These are phyloP conservation scores for cattle (Bos taurus) DNA, from an alignment of 2,113 vertebrate species.

Conservation along the genomic window ARS-UCD2.0 NC_037339.1:9423001-9423500, in stretches of 20 bases:
- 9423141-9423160: not conserved
- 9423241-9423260: not conserved
- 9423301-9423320: not conserved
- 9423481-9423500: not conserved
- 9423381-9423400: not conserved
- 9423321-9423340: not conserved
- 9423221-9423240: not conserved
- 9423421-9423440: not conserved
- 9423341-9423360: not conserved
- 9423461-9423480: not conserved
- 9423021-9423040: not conserved
- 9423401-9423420: not conserved
- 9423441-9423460: not conserved
- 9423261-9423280: not conserved
- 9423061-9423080: not conserved
- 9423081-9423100: not conserved
- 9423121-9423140: not conserved
- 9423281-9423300: not conserved
- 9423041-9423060: not conserved
- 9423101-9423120: not conserved
- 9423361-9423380: not conserved
- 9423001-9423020: not conserved
- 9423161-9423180: not conserved
- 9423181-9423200: not conserved
- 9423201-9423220: not conserved